phyloP scores from a whole-genome alignment of 2,113 vertebrate species.

The Pteropus alecto region DNA sequence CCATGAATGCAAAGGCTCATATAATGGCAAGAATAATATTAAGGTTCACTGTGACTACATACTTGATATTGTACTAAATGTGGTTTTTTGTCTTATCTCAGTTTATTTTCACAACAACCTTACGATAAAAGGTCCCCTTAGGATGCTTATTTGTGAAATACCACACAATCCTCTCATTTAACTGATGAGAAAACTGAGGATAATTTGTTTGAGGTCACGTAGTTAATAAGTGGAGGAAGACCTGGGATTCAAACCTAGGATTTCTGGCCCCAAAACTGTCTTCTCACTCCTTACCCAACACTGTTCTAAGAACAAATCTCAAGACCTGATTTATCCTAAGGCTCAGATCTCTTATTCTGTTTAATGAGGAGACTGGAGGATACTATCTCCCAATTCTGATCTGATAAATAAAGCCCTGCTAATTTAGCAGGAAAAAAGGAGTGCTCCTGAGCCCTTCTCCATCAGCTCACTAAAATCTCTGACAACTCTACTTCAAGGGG shows the following conservation, averaged over 20 bases:
- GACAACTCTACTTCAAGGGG: not conserved
- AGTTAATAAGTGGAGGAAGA: not conserved
- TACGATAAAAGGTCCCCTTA: not conserved
- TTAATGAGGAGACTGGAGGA: constrained; percentile 30
- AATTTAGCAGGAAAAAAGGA: not conserved
- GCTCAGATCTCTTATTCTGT: not conserved
- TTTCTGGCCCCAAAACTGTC: not conserved
- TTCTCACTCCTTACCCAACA: constrained; percentile 17
- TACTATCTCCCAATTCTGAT: not conserved
- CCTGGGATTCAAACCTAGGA: not conserved
- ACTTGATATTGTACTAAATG: not conserved
- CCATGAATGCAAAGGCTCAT: not conserved
- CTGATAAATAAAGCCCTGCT: constrained; percentile 5
- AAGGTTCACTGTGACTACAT: not conserved
- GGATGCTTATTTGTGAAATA: constrained; percentile 28
- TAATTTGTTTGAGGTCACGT: not conserved
- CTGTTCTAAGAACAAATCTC: not conserved
- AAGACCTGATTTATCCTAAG: constrained; percentile 5
- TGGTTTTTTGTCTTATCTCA: constrained; percentile 23
- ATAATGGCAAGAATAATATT: not conserved
- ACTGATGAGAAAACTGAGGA: not conserved
- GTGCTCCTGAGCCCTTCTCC: not conserved
- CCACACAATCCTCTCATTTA: not conserved
- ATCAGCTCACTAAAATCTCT: not conserved
- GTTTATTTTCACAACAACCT: constrained; percentile 26